Base-by-base conservation (phyloP, 2,113 vertebrate genomes). In the Petromus typicus region DNA sequence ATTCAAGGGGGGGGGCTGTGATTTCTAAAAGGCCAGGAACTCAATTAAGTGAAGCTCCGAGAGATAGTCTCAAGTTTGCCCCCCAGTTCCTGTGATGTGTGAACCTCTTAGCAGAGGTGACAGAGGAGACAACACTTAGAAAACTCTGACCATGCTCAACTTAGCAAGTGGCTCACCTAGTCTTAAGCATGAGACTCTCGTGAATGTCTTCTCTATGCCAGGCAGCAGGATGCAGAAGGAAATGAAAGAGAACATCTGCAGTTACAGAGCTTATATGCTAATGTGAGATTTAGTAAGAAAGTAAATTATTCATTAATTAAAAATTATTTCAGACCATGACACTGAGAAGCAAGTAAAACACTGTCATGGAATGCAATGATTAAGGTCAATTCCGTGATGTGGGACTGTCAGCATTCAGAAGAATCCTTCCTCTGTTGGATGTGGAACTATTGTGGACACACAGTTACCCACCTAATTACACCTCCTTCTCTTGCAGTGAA, bases 281-380 rank as follows among this genome's bases (percentile, higher is more conserved):
- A 54, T 40, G 37, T 89, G 13, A 75, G 23, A 82, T 48, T 83
- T 5, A 34, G 20, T 37, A 83, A 95, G 59, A 71, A 90, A 92
- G 89, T 82, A 51, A 94, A 75, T 59, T 32, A 43, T 2, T 81
- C 32, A 87, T 57, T 67, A 67, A 63, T 59, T 92, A 73, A 84
- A 89, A 79, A 56, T 82, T 13, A 83, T 94, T 79, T 86, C 54
- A 82, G 80, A 76, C 73, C 48, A 85, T 69, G 32, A 75, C 23
- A 1, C 17, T 69, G 0, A 86, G 37, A 59, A 45, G 18, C 71
- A 87, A 87, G n/a, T 40, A 61, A 79, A 87, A 91, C 32, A 89
- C 2, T 4, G 7, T 66, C 25, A 61, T 6, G 16, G 32, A 9
- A 56, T 30, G 79, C 4, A 40, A 27, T 79, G 32, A 73, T 51